phyloP scores from a whole-genome alignment of 2,888 invertebrate genomes.

The Cosmorhoe ocellata region DNA sequence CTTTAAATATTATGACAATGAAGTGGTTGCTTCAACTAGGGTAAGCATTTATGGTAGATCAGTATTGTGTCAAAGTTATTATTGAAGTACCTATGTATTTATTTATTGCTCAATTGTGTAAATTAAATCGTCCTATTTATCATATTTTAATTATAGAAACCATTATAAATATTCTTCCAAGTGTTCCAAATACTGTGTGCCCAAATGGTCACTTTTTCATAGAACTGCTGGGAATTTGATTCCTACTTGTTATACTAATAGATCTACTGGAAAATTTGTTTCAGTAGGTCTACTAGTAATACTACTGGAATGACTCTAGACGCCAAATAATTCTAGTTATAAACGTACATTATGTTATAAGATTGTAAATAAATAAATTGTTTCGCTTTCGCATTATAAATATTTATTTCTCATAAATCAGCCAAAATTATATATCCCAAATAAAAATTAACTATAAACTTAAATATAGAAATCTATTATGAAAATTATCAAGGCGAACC shows the following conservation, averaged over 20 bases:
- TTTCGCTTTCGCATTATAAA: constrained; percentile 69
- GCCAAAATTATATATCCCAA: constrained; percentile 76
- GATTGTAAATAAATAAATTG: constrained; percentile 44
- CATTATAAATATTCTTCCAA: not conserved
- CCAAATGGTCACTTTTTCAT: no score
- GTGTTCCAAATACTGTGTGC: no score
- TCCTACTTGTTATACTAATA: no score
- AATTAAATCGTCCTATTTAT: no score
- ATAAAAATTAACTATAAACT: constrained; percentile 75
- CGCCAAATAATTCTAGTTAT: constrained; percentile 6
- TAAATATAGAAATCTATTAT: constrained; percentile 62
- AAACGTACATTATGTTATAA: constrained; percentile 20
- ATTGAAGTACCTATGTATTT: not conserved
- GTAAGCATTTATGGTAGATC: no score
- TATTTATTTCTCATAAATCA: constrained; percentile 75
- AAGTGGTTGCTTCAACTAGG: no score
- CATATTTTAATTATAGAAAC: no score
- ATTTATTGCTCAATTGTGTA: constrained; percentile 1
- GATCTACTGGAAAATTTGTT: no score
- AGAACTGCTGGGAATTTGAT: no score
- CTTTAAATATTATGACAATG: no score
- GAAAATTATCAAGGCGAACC: constrained; percentile 50
- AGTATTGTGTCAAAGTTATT: no score
- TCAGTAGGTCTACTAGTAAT: no score
- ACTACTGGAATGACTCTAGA: not conserved